Evolutionary conservation across 92 coral and sea anemone species (phyloP), one percentile per base, ranked within the genome.

Genomic region (Epizoanthus scotinus): DNA sequence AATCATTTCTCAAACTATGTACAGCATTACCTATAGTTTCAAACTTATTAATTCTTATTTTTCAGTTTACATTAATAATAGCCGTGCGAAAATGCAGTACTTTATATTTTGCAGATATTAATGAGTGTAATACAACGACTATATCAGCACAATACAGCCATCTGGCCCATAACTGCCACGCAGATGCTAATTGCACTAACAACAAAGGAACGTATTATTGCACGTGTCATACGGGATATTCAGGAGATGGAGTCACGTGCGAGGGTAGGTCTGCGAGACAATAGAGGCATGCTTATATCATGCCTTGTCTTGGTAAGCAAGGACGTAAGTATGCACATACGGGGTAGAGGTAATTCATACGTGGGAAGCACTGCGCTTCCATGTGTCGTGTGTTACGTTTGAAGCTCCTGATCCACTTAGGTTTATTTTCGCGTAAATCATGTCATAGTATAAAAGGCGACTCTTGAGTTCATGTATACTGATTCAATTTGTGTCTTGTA

Each of bases 151-250:
- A 8, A 13, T 26, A 62, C 67, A 62, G 36, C 17, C 67, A 62
- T 31, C 57, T 42, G 29, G 52, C 54, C 6, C 55, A 69, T 18
- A 63, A 75, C 42, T 83, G 87, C 42, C 68, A 84, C 52, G 17
- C 6, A 5, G 79, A 88, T n/a, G 89, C 86, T 40, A 58, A 71
- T 24, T 88, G 91, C 66, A 40, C 74, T 69, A 84, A 73, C 70
- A 67, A 62, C 18, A 62, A 73, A 22, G 87, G 85, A 19, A 69
- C 85, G 63, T 82, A 70, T 57, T 4, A 70, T 27, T 77, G 78
- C 73, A 77, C 87, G 20, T 77, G 83, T 44, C 34, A 64, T 19
- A 18, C 68, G 22, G 87, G 87, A 63, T 75, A 28, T 67, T 40
- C 78, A 22, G 83, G 83, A 24, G 52, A 84, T 54, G 77, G 78